phyloP scores from a whole-genome alignment of 2,888 invertebrate genomes.

The Nebria brevicollis region DNA sequence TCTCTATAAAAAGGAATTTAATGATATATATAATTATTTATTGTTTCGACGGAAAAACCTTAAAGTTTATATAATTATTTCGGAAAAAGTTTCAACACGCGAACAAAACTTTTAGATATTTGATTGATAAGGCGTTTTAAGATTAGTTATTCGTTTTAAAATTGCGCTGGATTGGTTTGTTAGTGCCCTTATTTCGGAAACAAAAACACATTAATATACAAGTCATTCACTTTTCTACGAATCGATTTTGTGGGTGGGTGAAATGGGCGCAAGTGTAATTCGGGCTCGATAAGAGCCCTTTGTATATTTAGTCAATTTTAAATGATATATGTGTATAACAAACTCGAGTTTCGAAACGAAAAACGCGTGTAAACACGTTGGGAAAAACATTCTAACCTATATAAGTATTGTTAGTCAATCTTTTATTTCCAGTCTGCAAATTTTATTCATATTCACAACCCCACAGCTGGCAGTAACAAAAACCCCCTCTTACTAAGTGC shows the following conservation, averaged over 20 bases:
- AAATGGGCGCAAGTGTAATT: not conserved
- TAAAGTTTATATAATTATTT: not conserved
- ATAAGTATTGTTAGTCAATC: not conserved
- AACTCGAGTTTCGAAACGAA: not conserved
- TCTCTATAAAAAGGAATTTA: too few species aligned
- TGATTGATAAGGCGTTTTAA: not conserved
- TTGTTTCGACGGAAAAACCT: too few species aligned
- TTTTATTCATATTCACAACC: not conserved
- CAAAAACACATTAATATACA: not conserved
- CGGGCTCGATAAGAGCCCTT: not conserved
- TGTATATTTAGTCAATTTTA: not conserved
- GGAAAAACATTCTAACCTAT: too few species aligned
- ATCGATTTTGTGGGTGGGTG: not conserved
- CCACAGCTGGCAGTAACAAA: not conserved
- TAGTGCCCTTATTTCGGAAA: too few species aligned
- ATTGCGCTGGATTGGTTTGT: too few species aligned
- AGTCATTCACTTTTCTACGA: not conserved
- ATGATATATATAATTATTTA: too few species aligned
- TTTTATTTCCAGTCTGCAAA: not conserved
- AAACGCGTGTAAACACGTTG: not conserved
- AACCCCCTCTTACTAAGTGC: not conserved
- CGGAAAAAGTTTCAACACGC: not conserved
- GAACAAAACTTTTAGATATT: not conserved
- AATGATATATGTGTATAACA: not conserved
- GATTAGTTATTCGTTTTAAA: too few species aligned